phyloP scores from a whole-genome alignment of 2,888 invertebrate genomes.

The Marronus borbonicus region DNA sequence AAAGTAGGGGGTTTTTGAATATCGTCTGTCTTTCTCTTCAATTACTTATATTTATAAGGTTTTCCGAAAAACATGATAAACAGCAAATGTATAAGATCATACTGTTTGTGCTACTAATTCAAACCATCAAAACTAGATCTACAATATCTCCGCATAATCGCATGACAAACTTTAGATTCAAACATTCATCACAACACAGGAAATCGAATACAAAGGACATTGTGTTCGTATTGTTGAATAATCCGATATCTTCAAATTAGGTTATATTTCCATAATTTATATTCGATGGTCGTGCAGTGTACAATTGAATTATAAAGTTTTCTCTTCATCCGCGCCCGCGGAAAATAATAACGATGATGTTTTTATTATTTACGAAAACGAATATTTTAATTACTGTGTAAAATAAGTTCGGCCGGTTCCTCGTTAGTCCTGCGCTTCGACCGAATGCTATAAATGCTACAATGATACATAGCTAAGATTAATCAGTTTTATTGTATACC shows the following conservation, averaged over 20 bases:
- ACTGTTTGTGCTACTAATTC: not conserved
- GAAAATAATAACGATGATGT: conserved; percentile 17
- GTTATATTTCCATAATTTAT: conserved; percentile 57
- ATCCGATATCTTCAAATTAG: conserved; percentile 56
- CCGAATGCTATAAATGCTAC: conserved; percentile 17
- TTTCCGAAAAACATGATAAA: not conserved
- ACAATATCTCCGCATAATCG: not conserved
- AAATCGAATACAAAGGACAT: conserved; percentile 55
- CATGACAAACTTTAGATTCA: conserved; percentile 48
- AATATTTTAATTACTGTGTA: conserved; percentile 28
- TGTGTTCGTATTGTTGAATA: conserved; percentile 54
- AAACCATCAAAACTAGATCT: conserved; percentile 12
- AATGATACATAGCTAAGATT: conserved; percentile 4
- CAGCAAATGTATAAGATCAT: not conserved
- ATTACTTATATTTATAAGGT: no score
- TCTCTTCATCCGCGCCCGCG: conserved; percentile 49
- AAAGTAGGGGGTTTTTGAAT: no score
- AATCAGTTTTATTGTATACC: not conserved
- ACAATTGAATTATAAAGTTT: conserved; percentile 56
- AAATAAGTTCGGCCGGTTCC: conserved; percentile 17
- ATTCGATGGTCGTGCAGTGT: conserved; percentile 53
- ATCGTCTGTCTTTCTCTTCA: no score
- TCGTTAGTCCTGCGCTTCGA: not conserved
- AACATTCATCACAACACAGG: conserved; percentile 41
- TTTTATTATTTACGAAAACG: conserved; percentile 27